These are phyloP conservation scores for Scrobipalpa costella DNA, from an alignment of 2,888 invertebrate species.

Conservation along the genomic window DNA sequence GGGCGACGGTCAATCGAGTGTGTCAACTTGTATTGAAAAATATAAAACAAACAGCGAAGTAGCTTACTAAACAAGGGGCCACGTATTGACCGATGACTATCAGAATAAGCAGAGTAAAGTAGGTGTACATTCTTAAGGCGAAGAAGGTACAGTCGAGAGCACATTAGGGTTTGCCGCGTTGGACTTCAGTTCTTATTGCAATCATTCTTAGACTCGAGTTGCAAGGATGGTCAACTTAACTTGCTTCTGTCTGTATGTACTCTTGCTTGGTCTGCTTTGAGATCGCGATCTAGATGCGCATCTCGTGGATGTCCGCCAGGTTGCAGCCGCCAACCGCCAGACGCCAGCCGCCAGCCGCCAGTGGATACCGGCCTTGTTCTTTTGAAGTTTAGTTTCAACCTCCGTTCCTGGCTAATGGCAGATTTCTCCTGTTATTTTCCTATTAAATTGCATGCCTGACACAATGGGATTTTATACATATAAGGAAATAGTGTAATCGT, in stretches of 20 bases:
- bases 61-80: neutral
- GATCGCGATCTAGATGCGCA: constrained; percentile 41
- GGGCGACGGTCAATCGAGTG: constrained; percentile 3
- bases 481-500: neutral
- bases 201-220: neutral
- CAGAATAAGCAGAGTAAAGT: neutral
- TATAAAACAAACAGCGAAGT: neutral
- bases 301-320: constrained; percentile 32
- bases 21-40: constrained; percentile 6
- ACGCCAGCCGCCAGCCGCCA: constrained; percentile 12
- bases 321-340: constrained; percentile 17
- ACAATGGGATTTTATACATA: neutral
- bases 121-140: no score
- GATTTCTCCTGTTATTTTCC: neutral
- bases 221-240: neutral
- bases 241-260: neutral
- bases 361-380: constrained; percentile 20
- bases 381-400: constrained; percentile 18
- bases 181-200: neutral
- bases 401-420: neutral
- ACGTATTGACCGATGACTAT: neutral
- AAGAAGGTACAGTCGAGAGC: no score
- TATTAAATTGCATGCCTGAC: neutral
- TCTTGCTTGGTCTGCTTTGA: constrained; percentile 36
- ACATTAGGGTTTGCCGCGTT: no score